phyloP scores from a whole-genome alignment of 2,113 vertebrate species.

The Sisor rabdophorus region DNA sequence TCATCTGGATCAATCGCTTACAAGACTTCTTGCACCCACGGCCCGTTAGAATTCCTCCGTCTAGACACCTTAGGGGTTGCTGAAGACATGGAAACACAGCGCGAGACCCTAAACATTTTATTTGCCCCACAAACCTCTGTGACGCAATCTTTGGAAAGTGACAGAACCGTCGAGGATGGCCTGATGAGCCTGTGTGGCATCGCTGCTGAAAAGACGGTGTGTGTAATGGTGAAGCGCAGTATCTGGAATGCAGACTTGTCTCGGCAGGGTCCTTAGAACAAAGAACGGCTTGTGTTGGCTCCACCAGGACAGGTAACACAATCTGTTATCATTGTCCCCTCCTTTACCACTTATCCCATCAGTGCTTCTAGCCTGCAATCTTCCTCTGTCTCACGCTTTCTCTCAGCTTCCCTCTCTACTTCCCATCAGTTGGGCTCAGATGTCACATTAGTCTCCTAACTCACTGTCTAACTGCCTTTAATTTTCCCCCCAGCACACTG shows the following conservation, averaged over 20 bases:
- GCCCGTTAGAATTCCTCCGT: not conserved
- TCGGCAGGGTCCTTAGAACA: conserved; percentile 38
- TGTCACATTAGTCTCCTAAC: conserved; percentile 12
- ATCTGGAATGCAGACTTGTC: conserved; percentile 50
- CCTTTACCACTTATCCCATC: conserved; percentile 15
- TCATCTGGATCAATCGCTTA: too few relatives aligned
- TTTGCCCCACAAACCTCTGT: conserved; percentile 6
- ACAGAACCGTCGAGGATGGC: conserved; percentile 6
- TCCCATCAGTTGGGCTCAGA: conserved; percentile 2
- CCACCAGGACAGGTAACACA: conserved; percentile 39
- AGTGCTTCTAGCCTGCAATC: conserved; percentile 3
- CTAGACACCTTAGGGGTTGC: not conserved
- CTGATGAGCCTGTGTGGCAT: conserved; percentile 12
- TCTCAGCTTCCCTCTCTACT: not conserved
- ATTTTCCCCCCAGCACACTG: not conserved
- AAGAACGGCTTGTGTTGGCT: conserved; percentile 40
- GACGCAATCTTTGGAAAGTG: conserved; percentile 11
- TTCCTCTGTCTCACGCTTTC: not conserved
- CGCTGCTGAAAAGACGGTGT: not conserved
- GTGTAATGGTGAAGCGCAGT: conserved; percentile 16
- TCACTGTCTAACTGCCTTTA: not conserved
- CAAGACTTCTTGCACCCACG: too few relatives aligned
- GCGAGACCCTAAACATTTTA: not conserved
- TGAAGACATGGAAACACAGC: not conserved
- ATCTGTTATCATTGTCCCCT: conserved; percentile 26